These are phyloP conservation scores for Strigamia crassipes DNA, from an alignment of 2,888 invertebrate species.

Conservation along the genomic window DNA sequence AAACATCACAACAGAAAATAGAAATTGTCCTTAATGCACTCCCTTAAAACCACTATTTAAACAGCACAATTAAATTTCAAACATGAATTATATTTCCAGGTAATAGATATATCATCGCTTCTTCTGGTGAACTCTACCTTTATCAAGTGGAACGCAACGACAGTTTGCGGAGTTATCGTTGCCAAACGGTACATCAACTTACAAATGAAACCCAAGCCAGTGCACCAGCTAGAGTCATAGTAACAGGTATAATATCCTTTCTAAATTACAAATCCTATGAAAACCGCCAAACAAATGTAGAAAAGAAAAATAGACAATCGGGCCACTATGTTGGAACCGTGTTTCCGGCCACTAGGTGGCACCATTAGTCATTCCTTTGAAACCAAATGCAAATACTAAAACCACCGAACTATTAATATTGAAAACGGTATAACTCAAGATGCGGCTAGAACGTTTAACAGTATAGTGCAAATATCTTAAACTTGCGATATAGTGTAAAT, in stretches of 20 bases:
- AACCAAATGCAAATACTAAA: too few species aligned
- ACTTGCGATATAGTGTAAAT: too few species aligned
- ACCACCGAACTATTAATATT: too few species aligned
- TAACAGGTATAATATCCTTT: conserved; percentile 48
- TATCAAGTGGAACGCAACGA: conserved; percentile 49
- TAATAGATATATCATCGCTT: conserved; percentile 41
- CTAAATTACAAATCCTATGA: not conserved
- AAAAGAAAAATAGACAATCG: too few species aligned
- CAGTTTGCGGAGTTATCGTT: conserved; percentile 48
- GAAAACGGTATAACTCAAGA: too few species aligned
- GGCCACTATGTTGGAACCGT: too few species aligned
- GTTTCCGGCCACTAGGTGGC: too few species aligned
- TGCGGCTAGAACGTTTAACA: too few species aligned
- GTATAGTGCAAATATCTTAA: too few species aligned
- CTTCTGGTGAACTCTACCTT: conserved; percentile 49
- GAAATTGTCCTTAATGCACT: not conserved
- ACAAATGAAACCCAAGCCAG: conserved; percentile 50
- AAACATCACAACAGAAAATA: not conserved
- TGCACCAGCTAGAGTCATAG: conserved; percentile 49
- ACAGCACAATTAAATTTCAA: not conserved
- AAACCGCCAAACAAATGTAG: too few species aligned
- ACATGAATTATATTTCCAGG: not conserved
- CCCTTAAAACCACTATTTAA: too few species aligned
- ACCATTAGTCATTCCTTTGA: too few species aligned
- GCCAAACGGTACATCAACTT: conserved; percentile 48